phyloP scores from a whole-genome alignment of 1,140 invertebrate genomes.

The Drosophila subobscura region DNA sequence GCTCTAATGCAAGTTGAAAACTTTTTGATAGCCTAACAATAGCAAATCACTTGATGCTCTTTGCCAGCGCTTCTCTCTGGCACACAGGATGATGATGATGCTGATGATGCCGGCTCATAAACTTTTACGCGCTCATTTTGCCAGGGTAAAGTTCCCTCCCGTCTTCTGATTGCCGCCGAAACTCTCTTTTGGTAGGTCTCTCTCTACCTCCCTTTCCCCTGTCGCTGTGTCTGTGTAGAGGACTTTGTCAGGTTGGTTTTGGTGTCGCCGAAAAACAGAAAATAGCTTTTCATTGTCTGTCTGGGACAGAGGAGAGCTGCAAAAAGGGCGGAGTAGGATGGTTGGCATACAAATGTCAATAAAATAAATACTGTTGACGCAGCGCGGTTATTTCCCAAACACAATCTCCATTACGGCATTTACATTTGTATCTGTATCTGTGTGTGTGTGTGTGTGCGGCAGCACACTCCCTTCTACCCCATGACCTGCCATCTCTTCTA shows the following conservation, averaged over 20 bases:
- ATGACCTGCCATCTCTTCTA: not conserved
- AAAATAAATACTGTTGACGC: constrained; percentile 82
- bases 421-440: constrained; percentile 57
- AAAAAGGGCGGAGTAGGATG: not conserved
- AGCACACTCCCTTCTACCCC: constrained; percentile 3
- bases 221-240: constrained; percentile 24
- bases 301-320: not conserved
- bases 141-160: constrained; percentile 16
- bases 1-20: constrained; percentile 76
- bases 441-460: constrained; percentile 29
- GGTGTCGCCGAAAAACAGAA: constrained; percentile 63
- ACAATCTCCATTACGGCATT: constrained; percentile 79
- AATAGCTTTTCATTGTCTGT: constrained; percentile 77
- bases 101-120: constrained; percentile 59
- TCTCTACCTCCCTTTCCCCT: constrained; percentile 16
- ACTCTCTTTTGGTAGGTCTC: constrained; percentile 29
- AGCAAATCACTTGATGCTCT: constrained; percentile 73
- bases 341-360: constrained; percentile 71
- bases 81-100: constrained; percentile 50
- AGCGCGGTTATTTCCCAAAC: constrained; percentile 79
- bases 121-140: constrained; percentile 76
- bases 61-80: constrained; percentile 4
- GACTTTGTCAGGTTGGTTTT: constrained; percentile 63
- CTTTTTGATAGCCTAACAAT: constrained; percentile 73
- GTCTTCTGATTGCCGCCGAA: not conserved